Evolutionary conservation across 2,888 invertebrate genomes (phyloP), one percentile per base, ranked within the genome.

Genomic region (Drosophila fungiperda): DNA sequence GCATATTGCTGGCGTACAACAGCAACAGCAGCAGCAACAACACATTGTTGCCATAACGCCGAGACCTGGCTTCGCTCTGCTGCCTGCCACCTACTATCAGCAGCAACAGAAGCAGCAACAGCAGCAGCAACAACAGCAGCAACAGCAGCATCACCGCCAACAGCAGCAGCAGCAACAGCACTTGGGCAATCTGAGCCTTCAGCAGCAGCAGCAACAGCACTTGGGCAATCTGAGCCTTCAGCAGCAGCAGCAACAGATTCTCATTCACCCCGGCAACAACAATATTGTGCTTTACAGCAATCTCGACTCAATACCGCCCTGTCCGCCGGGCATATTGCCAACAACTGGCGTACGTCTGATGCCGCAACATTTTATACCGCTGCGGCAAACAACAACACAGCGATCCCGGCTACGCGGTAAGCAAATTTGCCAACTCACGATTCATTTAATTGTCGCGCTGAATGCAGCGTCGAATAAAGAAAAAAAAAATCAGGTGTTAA

Each of bases 251-350:
- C 85, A 88, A 61, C 92, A 93, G 78, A 80, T 93, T 68, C 81
- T 93, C 55, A 87, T 92, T 55, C 92, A 92, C 58, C 85, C 85
- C 38, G 92, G 91, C 75, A 92, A 92, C 69, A 92, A 91, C 62
- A 93, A 93, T 68, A 91, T 93, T 80, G 90, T 93, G 54, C 85
- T 93, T 0, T 93, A 92, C 78, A 91, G 92, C 63, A 92, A 92
- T 64, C 79, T 92, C 57, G 92, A 89, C 40, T 68, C 83, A 0
- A 76, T 93, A 67, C 92, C 91, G 48, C 92, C 93, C 65, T 93
- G 93, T 73, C 93, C 92, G n/a, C 93, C 93, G 1, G 92, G 92
- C 48, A 35, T 85, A 29, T 45, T 86, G 26, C 66, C 88, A 5
- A 66, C 76, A 26, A 50, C 67, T 33, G 66, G 64, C 50, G 88